Percentiles rank a stretch among this genome's conserved stretches.
These are phyloP conservation scores for Macroramphosus scolopax DNA, from an alignment of 2,797 vertebrate genomes.

Conservation along the genomic window DNA sequence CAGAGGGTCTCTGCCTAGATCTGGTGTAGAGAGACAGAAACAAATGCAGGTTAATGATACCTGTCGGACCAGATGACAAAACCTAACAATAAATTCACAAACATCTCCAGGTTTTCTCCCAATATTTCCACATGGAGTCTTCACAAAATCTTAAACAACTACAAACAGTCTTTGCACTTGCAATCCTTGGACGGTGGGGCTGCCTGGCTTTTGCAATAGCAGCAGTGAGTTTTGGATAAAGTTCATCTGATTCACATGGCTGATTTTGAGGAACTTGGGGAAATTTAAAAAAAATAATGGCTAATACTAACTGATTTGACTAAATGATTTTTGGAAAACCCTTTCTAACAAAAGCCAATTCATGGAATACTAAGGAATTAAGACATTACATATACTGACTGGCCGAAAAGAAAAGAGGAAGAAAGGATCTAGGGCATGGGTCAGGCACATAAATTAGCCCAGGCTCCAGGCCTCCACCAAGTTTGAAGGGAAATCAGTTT, in stretches of 20 bases:
- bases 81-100: conserved; percentile 1
- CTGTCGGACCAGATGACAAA: neutral
- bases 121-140: neutral
- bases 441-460: no score
- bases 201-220: conserved; percentile 34
- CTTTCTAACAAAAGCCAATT: neutral
- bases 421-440: no score
- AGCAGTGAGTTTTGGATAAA: neutral
- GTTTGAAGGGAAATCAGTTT: no score
- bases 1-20: conserved; percentile 83
- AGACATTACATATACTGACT: no score
- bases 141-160: neutral
- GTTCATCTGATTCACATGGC: conserved; percentile 17
- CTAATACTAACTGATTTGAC: conserved; percentile 8
- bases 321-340: conserved; percentile 8
- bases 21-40: conserved; percentile 55
- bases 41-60: neutral
- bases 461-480: no score
- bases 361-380: conserved; percentile 7
- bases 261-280: conserved; percentile 44
- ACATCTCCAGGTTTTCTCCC: no score
- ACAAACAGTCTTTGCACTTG: neutral
- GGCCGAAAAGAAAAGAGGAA: neutral
- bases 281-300: conserved; percentile 18
- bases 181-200: conserved; percentile 1